phyloP scores from a whole-genome alignment of 2,888 invertebrate genomes.

The Oasisia sp. region DNA sequence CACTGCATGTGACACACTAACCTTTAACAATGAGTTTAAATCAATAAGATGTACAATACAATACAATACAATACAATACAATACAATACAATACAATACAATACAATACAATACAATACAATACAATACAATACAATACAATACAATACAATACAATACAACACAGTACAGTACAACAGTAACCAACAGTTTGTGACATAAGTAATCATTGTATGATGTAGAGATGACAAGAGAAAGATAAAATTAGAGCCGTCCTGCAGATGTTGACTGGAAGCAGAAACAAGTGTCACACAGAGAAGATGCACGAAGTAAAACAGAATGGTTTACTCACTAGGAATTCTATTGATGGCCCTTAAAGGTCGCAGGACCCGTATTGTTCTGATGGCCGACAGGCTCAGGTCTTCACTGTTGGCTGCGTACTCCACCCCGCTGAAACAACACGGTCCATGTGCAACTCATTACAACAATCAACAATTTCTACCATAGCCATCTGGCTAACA shows the following conservation, averaged over 20 bases:
- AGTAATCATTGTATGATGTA: too few relatives aligned
- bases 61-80: too few relatives aligned
- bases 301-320: not conserved
- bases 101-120: too few relatives aligned
- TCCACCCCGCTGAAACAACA: slow-evolving; percentile 65
- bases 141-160: too few relatives aligned
- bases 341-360: slow-evolving; percentile 97
- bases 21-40: not conserved
- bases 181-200: too few relatives aligned
- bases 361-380: slow-evolving; percentile 96
- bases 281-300: too few relatives aligned
- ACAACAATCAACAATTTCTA: slow-evolving; percentile 8
- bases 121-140: too few relatives aligned
- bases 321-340: slow-evolving; percentile 94
- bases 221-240: too few relatives aligned
- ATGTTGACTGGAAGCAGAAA: too few relatives aligned
- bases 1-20: not conserved
- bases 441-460: slow-evolving; percentile 17
- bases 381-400: slow-evolving; percentile 97
- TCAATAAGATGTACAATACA: not conserved
- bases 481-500: not conserved
- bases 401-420: slow-evolving; percentile 84
- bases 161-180: not conserved
- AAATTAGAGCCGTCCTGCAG: too few relatives aligned
- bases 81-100: too few relatives aligned